These are phyloP conservation scores for Tragelaphus oryx DNA, from an alignment of 2,797 vertebrate species.

Conservation along the genomic window DNA sequence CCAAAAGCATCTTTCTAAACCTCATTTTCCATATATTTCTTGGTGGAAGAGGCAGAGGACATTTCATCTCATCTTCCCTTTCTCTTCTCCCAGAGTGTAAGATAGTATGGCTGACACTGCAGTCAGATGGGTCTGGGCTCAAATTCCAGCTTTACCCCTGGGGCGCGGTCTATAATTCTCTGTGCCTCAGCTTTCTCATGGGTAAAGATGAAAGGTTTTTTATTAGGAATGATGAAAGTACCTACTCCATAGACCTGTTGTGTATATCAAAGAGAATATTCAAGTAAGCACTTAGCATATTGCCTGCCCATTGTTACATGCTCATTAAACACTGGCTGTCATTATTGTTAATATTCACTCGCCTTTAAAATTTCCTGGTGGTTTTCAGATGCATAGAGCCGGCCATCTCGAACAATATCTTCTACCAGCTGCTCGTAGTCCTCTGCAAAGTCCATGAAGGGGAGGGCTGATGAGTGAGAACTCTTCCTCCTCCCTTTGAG, in stretches of 20 bases:
- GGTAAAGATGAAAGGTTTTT: neutral
- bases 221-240: neutral
- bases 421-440: slow-evolving; percentile 98
- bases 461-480: neutral
- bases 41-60: neutral
- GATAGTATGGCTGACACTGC: neutral
- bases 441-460: slow-evolving; percentile 82
- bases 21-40: neutral
- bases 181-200: neutral
- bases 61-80: neutral
- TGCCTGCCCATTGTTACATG: neutral
- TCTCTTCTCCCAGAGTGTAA: neutral
- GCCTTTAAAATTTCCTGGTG: slow-evolving; percentile 99
- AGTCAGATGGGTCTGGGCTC: neutral
- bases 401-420: slow-evolving; percentile 96
- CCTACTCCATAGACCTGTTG: neutral
- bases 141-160: neutral
- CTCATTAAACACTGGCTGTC: neutral
- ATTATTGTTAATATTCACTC: slow-evolving; percentile 19
- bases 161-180: neutral
- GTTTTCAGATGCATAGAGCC: slow-evolving; percentile 97
- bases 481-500: neutral
- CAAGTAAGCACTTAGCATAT: neutral
- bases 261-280: neutral
- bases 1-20: neutral